A percentile compares a stretch with the other conserved stretches of the same genome.
Conservation (phyloP, 2,888 invertebrate genomes). For the Cephus pulcher region DNA sequence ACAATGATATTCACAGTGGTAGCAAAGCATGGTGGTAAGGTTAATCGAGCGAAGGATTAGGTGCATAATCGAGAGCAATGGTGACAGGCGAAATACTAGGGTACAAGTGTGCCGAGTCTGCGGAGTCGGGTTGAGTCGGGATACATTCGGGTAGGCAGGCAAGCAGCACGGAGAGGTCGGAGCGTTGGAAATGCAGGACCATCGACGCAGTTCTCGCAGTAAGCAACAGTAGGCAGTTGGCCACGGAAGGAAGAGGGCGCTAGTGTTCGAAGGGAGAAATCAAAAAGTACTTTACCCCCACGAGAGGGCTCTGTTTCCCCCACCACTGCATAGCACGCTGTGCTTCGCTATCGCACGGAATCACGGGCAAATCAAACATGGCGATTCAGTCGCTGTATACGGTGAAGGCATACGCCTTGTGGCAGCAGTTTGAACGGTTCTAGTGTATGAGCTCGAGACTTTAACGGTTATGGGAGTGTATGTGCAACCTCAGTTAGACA, state of each 20-base stretch:
- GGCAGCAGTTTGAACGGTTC: slow-evolving; percentile 34
- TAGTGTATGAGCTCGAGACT: slow-evolving; percentile 34
- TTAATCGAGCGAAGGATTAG: too few species aligned
- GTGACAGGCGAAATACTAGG: too few species aligned
- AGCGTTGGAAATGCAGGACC: too few species aligned
- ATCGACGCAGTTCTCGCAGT: too few species aligned
- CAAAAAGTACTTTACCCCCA: slow-evolving; percentile 1
- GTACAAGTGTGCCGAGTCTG: too few species aligned
- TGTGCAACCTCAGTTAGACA: slow-evolving; percentile 49
- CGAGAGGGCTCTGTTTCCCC: slow-evolving; percentile 20
- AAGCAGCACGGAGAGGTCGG: too few species aligned
- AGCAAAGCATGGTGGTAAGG: too few species aligned
- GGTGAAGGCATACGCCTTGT: slow-evolving; percentile 52
- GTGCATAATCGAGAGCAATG: too few species aligned
- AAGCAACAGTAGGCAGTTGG: too few species aligned
- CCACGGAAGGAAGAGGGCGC: background rate
- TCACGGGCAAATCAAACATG: slow-evolving; percentile 62
- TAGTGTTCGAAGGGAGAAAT: background rate
- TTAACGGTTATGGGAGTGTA: slow-evolving; percentile 68
- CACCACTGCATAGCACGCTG: slow-evolving; percentile 33
- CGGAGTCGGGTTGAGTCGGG: too few species aligned
- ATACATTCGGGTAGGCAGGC: too few species aligned
- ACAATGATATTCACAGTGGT: too few species aligned
- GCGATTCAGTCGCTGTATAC: slow-evolving; percentile 64
- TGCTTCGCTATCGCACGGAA: slow-evolving; percentile 50